Conservation (phyloP, 2,888 invertebrate genomes). For the Parelbella ahira region DNA sequence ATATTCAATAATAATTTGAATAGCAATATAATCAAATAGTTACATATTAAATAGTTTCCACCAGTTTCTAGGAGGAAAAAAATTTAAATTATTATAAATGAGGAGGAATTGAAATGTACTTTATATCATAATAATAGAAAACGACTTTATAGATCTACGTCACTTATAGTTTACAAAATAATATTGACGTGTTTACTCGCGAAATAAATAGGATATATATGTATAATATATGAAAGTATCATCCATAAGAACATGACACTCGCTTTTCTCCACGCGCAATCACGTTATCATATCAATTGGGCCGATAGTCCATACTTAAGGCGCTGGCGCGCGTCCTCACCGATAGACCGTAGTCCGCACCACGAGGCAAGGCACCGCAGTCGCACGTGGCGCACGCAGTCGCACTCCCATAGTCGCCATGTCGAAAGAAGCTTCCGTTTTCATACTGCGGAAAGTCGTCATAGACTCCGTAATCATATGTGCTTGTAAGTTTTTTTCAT, state of each 20-base stretch:
- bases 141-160: too few species aligned
- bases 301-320: constrained; percentile 24
- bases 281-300: constrained; percentile 17
- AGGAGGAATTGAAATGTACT: too few species aligned
- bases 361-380: neutral
- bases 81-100: too few species aligned
- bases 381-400: too few species aligned
- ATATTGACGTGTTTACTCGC: too few species aligned
- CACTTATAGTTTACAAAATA: too few species aligned
- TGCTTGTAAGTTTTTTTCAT: constrained; percentile 47
- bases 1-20: too few species aligned
- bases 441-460: constrained; percentile 53
- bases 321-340: constrained; percentile 1
- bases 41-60: too few species aligned
- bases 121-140: too few species aligned
- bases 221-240: neutral
- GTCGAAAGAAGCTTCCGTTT: constrained; percentile 46
- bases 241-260: constrained; percentile 14
- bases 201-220: neutral
- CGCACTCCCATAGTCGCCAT: constrained; percentile 28
- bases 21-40: too few species aligned
- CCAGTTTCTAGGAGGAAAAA: too few species aligned
- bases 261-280: constrained; percentile 5
- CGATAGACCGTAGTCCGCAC: neutral
- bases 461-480: constrained; percentile 52